Conservation (phyloP, 1,140 invertebrate species). For the Drosophila quadrilineata region DNA sequence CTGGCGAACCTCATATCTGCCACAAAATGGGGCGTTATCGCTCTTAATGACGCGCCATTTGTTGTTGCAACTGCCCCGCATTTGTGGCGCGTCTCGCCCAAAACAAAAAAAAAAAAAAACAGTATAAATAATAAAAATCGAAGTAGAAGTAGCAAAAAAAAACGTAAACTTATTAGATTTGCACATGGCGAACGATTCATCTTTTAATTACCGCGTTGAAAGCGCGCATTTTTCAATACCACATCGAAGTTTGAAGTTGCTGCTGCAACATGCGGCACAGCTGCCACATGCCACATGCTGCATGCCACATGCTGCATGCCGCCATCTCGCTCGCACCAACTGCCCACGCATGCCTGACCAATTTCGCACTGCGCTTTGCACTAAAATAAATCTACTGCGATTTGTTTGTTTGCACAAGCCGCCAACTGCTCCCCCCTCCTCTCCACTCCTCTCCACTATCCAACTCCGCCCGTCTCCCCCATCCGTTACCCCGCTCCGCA, state of each 20-base stretch:
- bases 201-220: conserved; percentile 81
- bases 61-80: conserved; percentile 24
- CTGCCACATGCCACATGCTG: background rate
- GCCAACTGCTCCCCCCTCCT: conserved; percentile 10
- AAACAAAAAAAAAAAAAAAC: too few relatives aligned
- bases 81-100: conserved; percentile 1
- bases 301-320: background rate
- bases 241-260: conserved; percentile 49
- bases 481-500: background rate
- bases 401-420: conserved; percentile 78
- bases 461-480: background rate
- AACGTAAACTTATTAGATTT: conserved; percentile 59
- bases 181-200: conserved; percentile 74
- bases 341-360: conserved; percentile 68
- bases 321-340: conserved; percentile 12
- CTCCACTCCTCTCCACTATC: background rate
- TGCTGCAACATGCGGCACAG: conserved; percentile 23
- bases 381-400: conserved; percentile 76
- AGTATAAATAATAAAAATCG: too few relatives aligned
- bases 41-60: conserved; percentile 79
- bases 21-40: conserved; percentile 76
- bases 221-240: conserved; percentile 71
- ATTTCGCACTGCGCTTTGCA: conserved; percentile 71
- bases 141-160: too few relatives aligned
- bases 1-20: conserved; percentile 32